These are phyloP conservation scores for Eolophus roseicapilla DNA, from an alignment of 2,113 vertebrate species.

Conservation along the genomic window DNA sequence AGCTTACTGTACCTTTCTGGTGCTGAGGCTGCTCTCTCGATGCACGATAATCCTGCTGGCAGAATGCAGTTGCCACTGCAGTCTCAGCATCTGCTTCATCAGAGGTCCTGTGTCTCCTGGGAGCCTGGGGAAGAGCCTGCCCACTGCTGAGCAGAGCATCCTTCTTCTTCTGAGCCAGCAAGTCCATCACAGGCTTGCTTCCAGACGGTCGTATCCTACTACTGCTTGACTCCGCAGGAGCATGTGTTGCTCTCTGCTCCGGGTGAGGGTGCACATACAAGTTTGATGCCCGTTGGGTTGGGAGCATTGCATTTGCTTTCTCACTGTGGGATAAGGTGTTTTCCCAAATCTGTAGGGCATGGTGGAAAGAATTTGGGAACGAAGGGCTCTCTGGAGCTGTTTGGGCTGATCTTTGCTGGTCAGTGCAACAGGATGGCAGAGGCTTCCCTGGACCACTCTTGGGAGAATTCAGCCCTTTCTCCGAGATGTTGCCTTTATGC, in stretches of 20 bases:
- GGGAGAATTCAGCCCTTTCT: neutral
- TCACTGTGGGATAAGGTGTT: slow-evolving; percentile 17
- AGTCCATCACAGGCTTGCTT: neutral
- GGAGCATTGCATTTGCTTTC: neutral
- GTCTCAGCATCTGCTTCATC: neutral
- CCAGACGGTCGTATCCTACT: neutral
- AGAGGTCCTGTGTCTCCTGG: neutral
- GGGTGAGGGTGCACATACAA: neutral
- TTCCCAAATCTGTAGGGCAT: slow-evolving; percentile 65
- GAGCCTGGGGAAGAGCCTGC: neutral
- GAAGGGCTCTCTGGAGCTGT: neutral
- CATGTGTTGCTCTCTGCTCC: rapidly evolving
- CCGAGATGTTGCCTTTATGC: rapidly evolving
- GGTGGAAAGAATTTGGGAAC: slow-evolving; percentile 15
- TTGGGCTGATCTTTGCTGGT: neutral
- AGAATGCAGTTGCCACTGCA: rapidly evolving
- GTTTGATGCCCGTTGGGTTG: neutral
- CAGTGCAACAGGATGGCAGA: neutral
- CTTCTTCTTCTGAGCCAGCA: neutral
- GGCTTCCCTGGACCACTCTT: neutral
- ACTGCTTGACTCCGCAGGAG: rapidly evolving
- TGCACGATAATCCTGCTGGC: rapidly evolving
- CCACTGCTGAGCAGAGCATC: rapidly evolving
- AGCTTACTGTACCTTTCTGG: slow-evolving; percentile 15
- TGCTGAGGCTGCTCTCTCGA: neutral